Evolutionary conservation across 2,888 invertebrate species (phyloP).

Genomic region (Brenthis hecate): DNA sequence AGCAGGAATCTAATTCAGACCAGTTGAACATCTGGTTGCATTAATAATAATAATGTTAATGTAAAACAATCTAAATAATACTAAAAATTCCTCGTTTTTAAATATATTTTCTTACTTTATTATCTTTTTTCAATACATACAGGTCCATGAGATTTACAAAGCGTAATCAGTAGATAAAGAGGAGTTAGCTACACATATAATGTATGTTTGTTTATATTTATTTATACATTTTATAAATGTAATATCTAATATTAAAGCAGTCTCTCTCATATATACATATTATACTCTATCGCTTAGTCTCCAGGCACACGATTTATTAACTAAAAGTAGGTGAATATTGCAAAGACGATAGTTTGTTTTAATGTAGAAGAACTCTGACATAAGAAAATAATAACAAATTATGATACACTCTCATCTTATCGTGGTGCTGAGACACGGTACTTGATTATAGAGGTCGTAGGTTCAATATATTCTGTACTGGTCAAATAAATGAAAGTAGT

Average conservation of each 20-base stretch:
- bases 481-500: too few species aligned
- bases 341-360: neutral
- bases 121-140: constrained; percentile 14
- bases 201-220: constrained; percentile 40
- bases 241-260: constrained; percentile 50
- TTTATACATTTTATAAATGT: constrained; percentile 72
- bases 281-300: constrained; percentile 25
- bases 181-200: constrained; percentile 18
- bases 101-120: constrained; percentile 11
- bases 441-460: neutral
- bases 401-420: neutral
- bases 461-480: neutral
- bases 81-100: neutral
- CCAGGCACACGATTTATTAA: constrained; percentile 21
- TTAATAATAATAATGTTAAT: too few species aligned
- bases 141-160: constrained; percentile 22
- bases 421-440: neutral
- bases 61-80: neutral
- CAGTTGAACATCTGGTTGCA: too few species aligned
- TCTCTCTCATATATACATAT: constrained; percentile 37
- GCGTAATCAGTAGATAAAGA: constrained; percentile 18
- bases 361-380: constrained; percentile 6
- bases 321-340: neutral
- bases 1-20: too few species aligned
- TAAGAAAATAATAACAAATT: neutral